Evolutionary conservation across 1,140 invertebrate genomes (phyloP).

Genomic region (Calycopis cecrops): DNA sequence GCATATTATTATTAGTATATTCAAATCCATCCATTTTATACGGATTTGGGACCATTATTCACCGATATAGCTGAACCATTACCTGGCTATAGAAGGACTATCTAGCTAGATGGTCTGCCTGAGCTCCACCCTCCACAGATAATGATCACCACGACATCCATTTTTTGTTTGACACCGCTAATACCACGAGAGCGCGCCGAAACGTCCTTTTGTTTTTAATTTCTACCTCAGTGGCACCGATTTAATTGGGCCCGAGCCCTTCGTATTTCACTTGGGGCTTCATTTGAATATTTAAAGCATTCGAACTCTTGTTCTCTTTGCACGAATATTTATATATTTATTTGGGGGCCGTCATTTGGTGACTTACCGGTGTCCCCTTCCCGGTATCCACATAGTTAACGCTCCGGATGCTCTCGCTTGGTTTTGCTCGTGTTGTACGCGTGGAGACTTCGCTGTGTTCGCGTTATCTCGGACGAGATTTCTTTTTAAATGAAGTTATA

Average conservation of each 20-base stretch:
- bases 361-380: slow-evolving; percentile 72
- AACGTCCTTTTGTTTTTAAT: slow-evolving; percentile 73
- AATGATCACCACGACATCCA: slow-evolving; percentile 60
- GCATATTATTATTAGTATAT: too few relatives aligned
- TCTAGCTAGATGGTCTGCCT: too few relatives aligned
- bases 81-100: too few relatives aligned
- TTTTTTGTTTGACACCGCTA: slow-evolving; percentile 72
- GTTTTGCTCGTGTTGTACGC: slow-evolving; percentile 57
- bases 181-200: slow-evolving; percentile 71
- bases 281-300: slow-evolving; percentile 75
- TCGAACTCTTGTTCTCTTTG: slow-evolving; percentile 67
- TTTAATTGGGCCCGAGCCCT: slow-evolving; percentile 72
- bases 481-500: slow-evolving; percentile 75
- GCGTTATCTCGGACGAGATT: slow-evolving; percentile 71
- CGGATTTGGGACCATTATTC: too few relatives aligned
- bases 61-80: too few relatives aligned
- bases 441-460: slow-evolving; percentile 55
- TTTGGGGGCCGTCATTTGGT: slow-evolving; percentile 62
- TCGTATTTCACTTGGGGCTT: slow-evolving; percentile 72
- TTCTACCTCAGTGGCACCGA: slow-evolving; percentile 74
- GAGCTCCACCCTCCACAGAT: slow-evolving; percentile 9
- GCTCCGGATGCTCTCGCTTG: slow-evolving; percentile 65
- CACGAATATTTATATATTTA: slow-evolving; percentile 72
- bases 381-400: slow-evolving; percentile 72
- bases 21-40: too few relatives aligned